phyloP scores from a whole-genome alignment of 2,113 vertebrate genomes.

The Macquaria australasica region DNA sequence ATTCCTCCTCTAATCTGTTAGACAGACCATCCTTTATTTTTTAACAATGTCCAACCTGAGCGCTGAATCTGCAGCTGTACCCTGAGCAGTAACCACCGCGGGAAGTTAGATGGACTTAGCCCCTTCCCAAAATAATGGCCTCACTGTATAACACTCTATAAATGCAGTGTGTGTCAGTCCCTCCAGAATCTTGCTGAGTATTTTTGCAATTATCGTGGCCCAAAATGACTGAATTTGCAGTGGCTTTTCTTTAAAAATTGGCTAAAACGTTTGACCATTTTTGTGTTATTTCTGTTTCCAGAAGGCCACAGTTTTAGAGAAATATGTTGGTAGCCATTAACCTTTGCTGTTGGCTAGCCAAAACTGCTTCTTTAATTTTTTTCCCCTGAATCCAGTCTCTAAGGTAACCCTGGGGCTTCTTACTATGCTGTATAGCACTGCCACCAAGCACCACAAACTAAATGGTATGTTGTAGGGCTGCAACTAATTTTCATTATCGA shows the following conservation, averaged over 20 bases:
- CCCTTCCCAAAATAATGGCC: constrained; percentile 10
- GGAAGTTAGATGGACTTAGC: neutral
- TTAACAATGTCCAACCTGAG: constrained; percentile 38
- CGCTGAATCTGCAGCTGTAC: constrained; percentile 19
- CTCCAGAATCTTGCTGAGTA: neutral
- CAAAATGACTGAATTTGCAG: neutral
- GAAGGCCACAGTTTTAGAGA: neutral
- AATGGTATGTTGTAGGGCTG: neutral
- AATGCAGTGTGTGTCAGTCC: neutral
- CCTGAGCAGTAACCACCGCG: neutral
- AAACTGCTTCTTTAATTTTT: neutral
- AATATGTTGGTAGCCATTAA: neutral
- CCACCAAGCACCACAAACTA: neutral
- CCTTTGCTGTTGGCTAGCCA: neutral
- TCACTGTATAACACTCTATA: neutral
- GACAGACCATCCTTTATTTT: constrained; percentile 47
- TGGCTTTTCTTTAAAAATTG: neutral
- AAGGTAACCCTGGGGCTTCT: neutral
- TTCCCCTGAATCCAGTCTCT: neutral
- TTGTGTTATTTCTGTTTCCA: neutral
- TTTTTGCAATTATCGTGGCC: neutral
- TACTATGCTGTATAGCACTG: neutral
- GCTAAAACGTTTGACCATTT: neutral
- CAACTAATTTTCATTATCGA: neutral
- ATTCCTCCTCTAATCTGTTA: constrained; percentile 28